phyloP scores from a whole-genome alignment of 2,888 invertebrate genomes.

The Hirtodrosophila confusa region DNA sequence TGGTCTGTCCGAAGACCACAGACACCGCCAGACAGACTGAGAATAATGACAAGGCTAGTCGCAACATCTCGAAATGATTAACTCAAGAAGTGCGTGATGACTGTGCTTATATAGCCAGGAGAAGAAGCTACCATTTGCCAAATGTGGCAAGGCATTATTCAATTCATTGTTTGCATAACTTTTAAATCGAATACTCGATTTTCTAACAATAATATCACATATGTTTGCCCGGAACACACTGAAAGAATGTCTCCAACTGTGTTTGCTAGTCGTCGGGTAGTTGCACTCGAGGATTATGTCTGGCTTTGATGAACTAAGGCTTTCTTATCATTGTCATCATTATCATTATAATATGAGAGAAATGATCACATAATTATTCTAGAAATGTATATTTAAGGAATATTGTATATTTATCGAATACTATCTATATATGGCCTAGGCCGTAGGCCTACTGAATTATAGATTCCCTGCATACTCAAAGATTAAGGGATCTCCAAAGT shows the following conservation, averaged over 20 bases:
- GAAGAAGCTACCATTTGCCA: too few species aligned
- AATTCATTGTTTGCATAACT: constrained; percentile 7
- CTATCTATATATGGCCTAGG: too few species aligned
- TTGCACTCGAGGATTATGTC: too few species aligned
- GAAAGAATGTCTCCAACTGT: constrained; percentile 16
- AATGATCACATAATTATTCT: too few species aligned
- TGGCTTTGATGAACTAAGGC: too few species aligned
- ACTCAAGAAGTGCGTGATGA: background rate
- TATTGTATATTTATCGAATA: too few species aligned
- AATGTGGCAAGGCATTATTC: constrained; percentile 14
- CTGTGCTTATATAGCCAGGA: constrained; percentile 36
- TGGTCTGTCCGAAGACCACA: constrained; percentile 4
- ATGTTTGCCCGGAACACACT: constrained; percentile 6
- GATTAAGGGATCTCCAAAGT: too few species aligned
- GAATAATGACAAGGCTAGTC: constrained; percentile 24
- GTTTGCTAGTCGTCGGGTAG: background rate
- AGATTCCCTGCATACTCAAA: too few species aligned
- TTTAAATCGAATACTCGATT: constrained; percentile 4
- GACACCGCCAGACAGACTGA: constrained; percentile 10
- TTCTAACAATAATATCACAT: constrained; percentile 7
- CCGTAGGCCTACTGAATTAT: too few species aligned
- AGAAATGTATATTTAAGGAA: too few species aligned
- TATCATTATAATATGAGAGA: too few species aligned
- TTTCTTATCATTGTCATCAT: too few species aligned
- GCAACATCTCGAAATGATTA: constrained; percentile 27